Evolutionary conservation across 2,797 vertebrate genomes (phyloP).

Genomic region (Jordanella pulchra): DNA sequence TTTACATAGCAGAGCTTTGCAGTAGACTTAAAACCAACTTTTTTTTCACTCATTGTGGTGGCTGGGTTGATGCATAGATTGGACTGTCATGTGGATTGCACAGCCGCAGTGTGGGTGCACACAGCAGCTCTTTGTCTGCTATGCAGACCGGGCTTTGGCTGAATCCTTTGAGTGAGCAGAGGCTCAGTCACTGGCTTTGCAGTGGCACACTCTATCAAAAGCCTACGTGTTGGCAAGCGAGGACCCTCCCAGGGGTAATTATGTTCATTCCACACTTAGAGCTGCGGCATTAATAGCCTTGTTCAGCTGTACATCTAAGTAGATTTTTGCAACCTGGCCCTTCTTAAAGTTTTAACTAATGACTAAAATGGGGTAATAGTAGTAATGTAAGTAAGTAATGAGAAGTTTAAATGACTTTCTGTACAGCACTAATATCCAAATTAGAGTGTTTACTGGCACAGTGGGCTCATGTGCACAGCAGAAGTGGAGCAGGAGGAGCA

Average conservation of each 20-base stretch:
- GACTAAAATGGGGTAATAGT: constrained; percentile 38
- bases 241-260: constrained; percentile 56
- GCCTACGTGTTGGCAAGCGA: constrained; percentile 56
- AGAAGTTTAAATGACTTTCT: constrained; percentile 22
- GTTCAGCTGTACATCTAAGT: constrained; percentile 36
- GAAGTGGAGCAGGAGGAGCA: constrained; percentile 46
- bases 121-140: constrained; percentile 54
- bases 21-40: not conserved
- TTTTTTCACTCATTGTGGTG: not conserved
- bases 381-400: constrained; percentile 11
- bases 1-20: not conserved
- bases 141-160: constrained; percentile 45
- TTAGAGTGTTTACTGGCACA: constrained; percentile 55
- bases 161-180: constrained; percentile 56
- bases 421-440: constrained; percentile 37
- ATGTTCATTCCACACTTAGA: constrained; percentile 48
- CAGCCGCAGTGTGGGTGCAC: constrained; percentile 30
- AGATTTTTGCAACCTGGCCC: constrained; percentile 41
- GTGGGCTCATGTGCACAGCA: constrained; percentile 55
- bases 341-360: constrained; percentile 43
- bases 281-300: constrained; percentile 46
- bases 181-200: constrained; percentile 55
- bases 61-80: constrained; percentile 22
- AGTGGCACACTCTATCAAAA: constrained; percentile 56
- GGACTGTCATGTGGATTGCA: constrained; percentile 36